These are phyloP conservation scores for Acipenser ruthenus DNA, from an alignment of 2,797 vertebrate genomes.

Conservation along the genomic window DNA sequence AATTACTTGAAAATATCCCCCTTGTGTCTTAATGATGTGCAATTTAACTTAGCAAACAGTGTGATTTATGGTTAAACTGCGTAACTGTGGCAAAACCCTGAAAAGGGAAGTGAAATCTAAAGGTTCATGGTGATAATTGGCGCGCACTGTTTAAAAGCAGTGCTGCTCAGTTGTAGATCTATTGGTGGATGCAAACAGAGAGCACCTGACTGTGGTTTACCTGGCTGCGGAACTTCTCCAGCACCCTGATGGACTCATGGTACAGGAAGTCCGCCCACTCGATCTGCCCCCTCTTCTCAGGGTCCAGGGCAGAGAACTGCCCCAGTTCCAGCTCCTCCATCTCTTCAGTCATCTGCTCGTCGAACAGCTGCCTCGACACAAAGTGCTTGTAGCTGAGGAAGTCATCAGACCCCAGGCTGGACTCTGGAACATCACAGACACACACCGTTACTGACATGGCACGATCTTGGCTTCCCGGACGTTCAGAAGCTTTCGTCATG, in stretches of 20 bases:
- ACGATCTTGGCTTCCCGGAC: too few species aligned
- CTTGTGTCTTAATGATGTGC: too few species aligned
- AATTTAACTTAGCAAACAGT: too few species aligned
- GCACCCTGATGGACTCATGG: constrained; percentile 80
- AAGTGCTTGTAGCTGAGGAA: constrained; percentile 89
- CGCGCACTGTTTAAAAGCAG: too few species aligned
- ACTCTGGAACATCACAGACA: constrained; percentile 56
- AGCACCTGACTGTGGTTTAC: constrained; percentile 38
- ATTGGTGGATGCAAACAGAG: too few species aligned
- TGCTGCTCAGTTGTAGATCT: too few species aligned
- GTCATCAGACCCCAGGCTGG: constrained; percentile 82
- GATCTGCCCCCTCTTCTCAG: constrained; percentile 77
- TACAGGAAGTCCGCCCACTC: constrained; percentile 92
- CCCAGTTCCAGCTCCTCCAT: constrained; percentile 76
- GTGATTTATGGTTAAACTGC: too few species aligned
- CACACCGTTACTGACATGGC: not conserved
- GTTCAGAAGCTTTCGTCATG: too few species aligned
- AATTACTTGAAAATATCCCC: too few species aligned
- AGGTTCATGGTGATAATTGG: too few species aligned
- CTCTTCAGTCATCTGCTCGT: constrained; percentile 69
- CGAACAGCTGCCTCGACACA: constrained; percentile 78
- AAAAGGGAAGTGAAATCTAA: too few species aligned
- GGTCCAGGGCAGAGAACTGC: constrained; percentile 83
- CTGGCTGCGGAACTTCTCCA: constrained; percentile 82
- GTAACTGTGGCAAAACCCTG: too few species aligned